A percentile compares a stretch with the other conserved stretches of the same genome.
phyloP scores from a whole-genome alignment of 2,797 vertebrate genomes.

The Meda fulgida region DNA sequence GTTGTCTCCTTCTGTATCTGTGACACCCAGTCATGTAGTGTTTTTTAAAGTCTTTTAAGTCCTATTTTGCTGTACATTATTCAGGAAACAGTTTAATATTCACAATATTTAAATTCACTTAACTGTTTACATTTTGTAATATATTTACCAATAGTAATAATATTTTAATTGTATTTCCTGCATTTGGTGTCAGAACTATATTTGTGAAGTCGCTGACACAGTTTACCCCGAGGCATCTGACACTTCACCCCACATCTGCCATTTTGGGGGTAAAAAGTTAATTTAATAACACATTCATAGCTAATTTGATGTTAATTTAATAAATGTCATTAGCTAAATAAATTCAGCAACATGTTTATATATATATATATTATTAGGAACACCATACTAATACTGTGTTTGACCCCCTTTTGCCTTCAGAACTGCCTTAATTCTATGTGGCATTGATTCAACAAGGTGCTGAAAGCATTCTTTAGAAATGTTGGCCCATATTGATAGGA shows the following conservation, averaged over 20 bases:
- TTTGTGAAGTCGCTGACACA: background rate
- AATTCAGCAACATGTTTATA: too few relatives aligned
- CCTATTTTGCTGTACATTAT: background rate
- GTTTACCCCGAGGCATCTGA: background rate
- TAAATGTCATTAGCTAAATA: too few relatives aligned
- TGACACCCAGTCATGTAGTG: background rate
- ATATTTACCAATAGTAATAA: background rate
- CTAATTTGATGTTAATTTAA: background rate
- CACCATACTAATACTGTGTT: too few relatives aligned
- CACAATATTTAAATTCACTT: background rate
- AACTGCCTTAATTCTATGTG: too few relatives aligned
- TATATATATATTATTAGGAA: too few relatives aligned
- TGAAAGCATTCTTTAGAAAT: too few relatives aligned
- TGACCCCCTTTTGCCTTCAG: too few relatives aligned
- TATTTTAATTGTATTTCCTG: conserved; percentile 2
- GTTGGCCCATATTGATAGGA: too few relatives aligned
- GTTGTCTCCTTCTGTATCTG: too few relatives aligned
- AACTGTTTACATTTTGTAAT: background rate
- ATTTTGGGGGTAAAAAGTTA: background rate
- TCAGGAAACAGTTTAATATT: background rate
- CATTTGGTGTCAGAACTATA: background rate
- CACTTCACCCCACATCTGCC: background rate
- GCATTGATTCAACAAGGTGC: too few relatives aligned
- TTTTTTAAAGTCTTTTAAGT: background rate
- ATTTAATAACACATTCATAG: background rate